Base-by-base conservation (phyloP, 1,140 invertebrate genomes). In the Scylla paramamosain region DNA sequence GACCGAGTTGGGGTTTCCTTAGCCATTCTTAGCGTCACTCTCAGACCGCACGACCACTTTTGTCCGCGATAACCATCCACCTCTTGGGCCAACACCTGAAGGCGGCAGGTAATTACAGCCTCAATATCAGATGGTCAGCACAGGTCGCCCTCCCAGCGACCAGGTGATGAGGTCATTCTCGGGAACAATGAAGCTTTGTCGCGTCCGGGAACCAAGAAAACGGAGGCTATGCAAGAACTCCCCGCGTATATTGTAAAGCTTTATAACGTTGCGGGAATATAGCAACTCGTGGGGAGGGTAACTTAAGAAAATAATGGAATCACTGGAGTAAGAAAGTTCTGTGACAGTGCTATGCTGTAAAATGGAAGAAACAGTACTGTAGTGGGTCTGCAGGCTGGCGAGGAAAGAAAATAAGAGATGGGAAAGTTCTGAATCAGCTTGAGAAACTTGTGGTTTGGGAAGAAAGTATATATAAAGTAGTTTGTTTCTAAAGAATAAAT, bases 21-120 rank as follows among this genome's bases (percentile, higher is more conserved):
- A n/a, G 20, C 67, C 67, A 25, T 77, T n/a, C 67, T 77, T n/a
- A 20, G 20, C 67, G 67, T 77, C 67, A 77, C 67, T 20, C 20
- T n/a, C 67, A 77, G 67, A n/a, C 20, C 67, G n/a, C n/a, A 77
- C 67, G 67, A 77, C 67, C 67, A 77, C 67, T 77, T 77, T 77
- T 77, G 67, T 77, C 67, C 67, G 67, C 20, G 67, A 0, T 20
- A n/a, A 77, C 20, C 67, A 12, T 77, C 67, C n/a, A 20, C 67
- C 67, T 77, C 67, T 77, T n/a, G 67, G n/a, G 52, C 52, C 67
- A 77, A 77, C 67, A 77, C 67, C 67, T 77, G 67, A 77, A 7
- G 67, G 20, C 67, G 67, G 67, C 67, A 77, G 67, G 67, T 77
- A 77, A 77, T 77, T 77, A 77, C 67, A 7, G 67, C 67, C 67